These are phyloP conservation scores for Linnaemya vulpina DNA, from an alignment of 2,888 invertebrate species.

Conservation along the genomic window DNA sequence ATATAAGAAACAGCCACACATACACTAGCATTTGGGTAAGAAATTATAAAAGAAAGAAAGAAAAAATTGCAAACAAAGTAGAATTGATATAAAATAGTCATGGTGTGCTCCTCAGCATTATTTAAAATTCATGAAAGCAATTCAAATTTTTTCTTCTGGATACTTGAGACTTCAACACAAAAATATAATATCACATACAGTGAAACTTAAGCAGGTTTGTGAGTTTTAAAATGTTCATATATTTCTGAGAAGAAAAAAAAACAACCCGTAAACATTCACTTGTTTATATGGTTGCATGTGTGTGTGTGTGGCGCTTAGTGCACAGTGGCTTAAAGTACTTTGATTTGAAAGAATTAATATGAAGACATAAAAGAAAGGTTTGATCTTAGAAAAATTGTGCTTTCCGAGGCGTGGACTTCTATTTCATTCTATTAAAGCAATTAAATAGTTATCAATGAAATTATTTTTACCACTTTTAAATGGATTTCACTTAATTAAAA, in stretches of 20 bases:
- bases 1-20: constrained; percentile 10
- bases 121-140: constrained; percentile 70
- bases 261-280: constrained; percentile 23
- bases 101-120: constrained; percentile 57
- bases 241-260: constrained; percentile 13
- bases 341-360: no score
- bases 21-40: neutral
- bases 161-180: constrained; percentile 59
- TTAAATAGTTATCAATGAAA: no score
- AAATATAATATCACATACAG: neutral
- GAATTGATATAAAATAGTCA: constrained; percentile 63
- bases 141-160: constrained; percentile 63
- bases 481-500: no score
- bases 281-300: neutral
- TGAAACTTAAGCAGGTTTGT: neutral
- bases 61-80: constrained; percentile 12
- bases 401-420: no score
- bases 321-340: neutral
- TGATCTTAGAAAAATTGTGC: no score
- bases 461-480: no score
- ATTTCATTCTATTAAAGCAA: no score
- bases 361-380: no score
- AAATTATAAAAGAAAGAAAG: neutral
- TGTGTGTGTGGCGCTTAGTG: neutral
- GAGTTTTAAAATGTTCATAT: neutral